Percentiles rank a stretch among this genome's conserved stretches.
Evolutionary conservation across 2,888 invertebrate species (phyloP).

Genomic region (Lissonota sp.): DNA sequence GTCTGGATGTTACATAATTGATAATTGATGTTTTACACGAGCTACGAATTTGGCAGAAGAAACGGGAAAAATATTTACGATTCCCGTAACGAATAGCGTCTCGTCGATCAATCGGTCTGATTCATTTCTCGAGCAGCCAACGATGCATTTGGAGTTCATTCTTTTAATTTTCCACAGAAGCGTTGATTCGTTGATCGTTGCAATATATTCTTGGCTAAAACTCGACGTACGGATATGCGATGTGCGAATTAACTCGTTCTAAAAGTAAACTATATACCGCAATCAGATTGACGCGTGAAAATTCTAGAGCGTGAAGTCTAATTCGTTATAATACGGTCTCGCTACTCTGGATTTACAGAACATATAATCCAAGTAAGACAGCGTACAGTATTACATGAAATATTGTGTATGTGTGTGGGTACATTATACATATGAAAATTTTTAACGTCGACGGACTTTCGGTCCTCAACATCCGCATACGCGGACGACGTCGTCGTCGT

Average conservation of each 20-base stretch:
- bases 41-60: no score
- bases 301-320: conserved; percentile 44
- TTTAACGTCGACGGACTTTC: conserved; percentile 15
- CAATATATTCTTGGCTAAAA: no score
- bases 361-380: conserved; percentile 6
- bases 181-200: no score
- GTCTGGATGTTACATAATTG: no score
- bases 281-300: conserved; percentile 12
- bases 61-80: no score
- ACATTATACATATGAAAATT: background rate
- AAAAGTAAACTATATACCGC: conserved; percentile 13
- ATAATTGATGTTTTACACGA: no score
- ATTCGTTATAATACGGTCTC: conserved; percentile 49
- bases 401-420: no score
- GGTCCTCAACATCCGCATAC: conserved; percentile 8
- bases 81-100: no score
- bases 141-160: no score
- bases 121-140: no score
- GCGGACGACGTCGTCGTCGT: conserved; percentile 5
- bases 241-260: conserved; percentile 22
- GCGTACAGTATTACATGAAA: background rate
- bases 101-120: no score
- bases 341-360: conserved; percentile 36
- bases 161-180: no score
- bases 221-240: background rate